A percentile compares a stretch with the other conserved stretches of the same genome.
Evolutionary conservation across 2,113 vertebrate species (phyloP).

Genomic region (Tetrax tetrax): DNA sequence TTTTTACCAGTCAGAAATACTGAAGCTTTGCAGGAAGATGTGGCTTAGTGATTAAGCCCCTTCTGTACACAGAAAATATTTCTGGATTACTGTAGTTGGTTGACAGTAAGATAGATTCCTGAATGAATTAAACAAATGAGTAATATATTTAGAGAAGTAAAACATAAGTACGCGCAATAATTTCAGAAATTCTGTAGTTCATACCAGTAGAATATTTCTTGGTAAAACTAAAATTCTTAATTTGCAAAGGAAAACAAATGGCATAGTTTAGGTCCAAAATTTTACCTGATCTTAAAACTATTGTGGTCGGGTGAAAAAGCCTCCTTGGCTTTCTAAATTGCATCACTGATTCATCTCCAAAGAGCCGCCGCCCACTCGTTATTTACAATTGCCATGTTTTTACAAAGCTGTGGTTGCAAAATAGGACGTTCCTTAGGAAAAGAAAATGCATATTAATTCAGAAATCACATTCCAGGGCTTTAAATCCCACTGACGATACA

Average conservation of each 20-base stretch:
- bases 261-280: constrained; percentile 36
- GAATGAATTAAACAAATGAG: constrained; percentile 72
- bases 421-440: not conserved
- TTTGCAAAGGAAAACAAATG: constrained; percentile 59
- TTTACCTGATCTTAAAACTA: constrained; percentile 13
- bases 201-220: constrained; percentile 65
- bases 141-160: constrained; percentile 74
- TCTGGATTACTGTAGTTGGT: constrained; percentile 67
- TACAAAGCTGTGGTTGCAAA: not conserved
- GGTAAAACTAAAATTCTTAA: constrained; percentile 60
- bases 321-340: constrained; percentile 8
- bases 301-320: not conserved
- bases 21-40: constrained; percentile 68
- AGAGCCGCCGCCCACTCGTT: not conserved
- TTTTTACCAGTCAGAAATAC: constrained; percentile 72
- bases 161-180: constrained; percentile 49
- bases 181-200: constrained; percentile 64
- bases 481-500: not conserved
- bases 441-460: not conserved
- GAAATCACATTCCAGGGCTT: constrained; percentile 29
- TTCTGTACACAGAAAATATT: constrained; percentile 60
- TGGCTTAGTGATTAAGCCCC: constrained; percentile 77
- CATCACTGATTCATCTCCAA: not conserved
- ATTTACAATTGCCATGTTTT: constrained; percentile 46
- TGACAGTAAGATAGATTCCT: constrained; percentile 68